phyloP scores from a whole-genome alignment of 2,797 vertebrate species.

The Scleropages formosus region DNA sequence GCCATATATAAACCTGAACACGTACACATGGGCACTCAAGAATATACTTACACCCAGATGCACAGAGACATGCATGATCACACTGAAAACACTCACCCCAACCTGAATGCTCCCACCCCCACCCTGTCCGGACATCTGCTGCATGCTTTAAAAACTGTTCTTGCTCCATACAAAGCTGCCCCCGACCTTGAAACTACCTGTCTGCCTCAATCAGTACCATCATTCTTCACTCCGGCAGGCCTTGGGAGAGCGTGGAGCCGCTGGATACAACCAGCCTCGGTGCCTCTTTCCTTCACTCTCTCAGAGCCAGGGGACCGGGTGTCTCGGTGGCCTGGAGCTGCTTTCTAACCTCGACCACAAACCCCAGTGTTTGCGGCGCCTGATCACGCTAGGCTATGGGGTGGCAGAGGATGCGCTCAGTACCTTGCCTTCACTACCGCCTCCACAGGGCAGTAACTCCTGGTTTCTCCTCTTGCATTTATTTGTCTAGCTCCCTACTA shows the following conservation, averaged over 20 bases:
- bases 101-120: conserved; percentile 4
- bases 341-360: neutral
- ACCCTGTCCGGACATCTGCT: conserved; percentile 56
- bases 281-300: conserved; percentile 28
- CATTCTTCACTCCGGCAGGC: conserved; percentile 62
- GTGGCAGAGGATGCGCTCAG: neutral
- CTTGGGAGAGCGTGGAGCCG: conserved; percentile 68
- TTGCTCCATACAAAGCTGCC: conserved; percentile 57
- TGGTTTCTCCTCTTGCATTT: neutral
- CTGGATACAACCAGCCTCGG: conserved; percentile 44
- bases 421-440: neutral
- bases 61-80: neutral
- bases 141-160: conserved; percentile 36
- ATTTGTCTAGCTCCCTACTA: neutral
- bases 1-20: neutral
- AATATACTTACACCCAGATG: neutral
- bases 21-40: neutral
- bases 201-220: conserved; percentile 69
- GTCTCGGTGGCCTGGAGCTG: too few relatives aligned
- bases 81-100: conserved; percentile 45
- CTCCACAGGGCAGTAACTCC: neutral
- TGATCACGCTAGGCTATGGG: neutral
- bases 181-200: conserved; percentile 71
- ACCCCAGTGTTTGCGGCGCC: neutral
- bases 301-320: conserved; percentile 2